phyloP scores from a whole-genome alignment of 1,140 invertebrate species.

The Solenopsis invicta region DNA sequence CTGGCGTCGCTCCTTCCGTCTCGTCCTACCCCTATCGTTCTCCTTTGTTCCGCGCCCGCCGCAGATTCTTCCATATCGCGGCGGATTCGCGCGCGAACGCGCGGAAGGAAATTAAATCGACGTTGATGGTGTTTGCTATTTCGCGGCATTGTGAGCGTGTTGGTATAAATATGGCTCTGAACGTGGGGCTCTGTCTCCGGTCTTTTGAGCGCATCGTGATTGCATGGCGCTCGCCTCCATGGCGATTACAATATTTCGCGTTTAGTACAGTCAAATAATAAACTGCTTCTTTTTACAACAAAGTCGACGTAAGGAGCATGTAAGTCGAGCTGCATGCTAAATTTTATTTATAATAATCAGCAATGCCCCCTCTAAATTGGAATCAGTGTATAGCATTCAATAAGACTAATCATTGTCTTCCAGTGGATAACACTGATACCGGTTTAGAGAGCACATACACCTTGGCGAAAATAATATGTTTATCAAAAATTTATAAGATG shows the following conservation, averaged over 20 bases:
- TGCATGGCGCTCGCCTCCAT: neutral
- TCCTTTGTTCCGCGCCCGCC: constrained; percentile 57
- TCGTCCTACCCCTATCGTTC: constrained; percentile 13
- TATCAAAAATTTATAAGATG: too few relatives aligned
- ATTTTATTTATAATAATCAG: too few relatives aligned
- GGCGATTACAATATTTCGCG: neutral
- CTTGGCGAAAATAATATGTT: too few relatives aligned
- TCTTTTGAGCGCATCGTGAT: constrained; percentile 23
- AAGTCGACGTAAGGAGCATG: too few relatives aligned
- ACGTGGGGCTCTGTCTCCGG: neutral
- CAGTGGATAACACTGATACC: too few relatives aligned
- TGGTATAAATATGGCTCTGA: constrained; percentile 22
- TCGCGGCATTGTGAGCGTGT: constrained; percentile 45
- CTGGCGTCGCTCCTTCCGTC: neutral
- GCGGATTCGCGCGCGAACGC: constrained; percentile 20
- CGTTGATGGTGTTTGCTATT: constrained; percentile 61
- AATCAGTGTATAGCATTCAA: too few relatives aligned
- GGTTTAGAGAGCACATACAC: too few relatives aligned
- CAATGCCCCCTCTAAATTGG: too few relatives aligned
- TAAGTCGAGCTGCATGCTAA: too few relatives aligned
- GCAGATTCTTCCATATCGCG: constrained; percentile 56
- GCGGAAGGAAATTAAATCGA: constrained; percentile 50
- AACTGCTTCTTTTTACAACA: neutral
- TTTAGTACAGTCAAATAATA: neutral
- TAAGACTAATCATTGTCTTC: too few relatives aligned